phyloP scores from a whole-genome alignment of 2,113 vertebrate genomes.

The Dasyprocta punctata region DNA sequence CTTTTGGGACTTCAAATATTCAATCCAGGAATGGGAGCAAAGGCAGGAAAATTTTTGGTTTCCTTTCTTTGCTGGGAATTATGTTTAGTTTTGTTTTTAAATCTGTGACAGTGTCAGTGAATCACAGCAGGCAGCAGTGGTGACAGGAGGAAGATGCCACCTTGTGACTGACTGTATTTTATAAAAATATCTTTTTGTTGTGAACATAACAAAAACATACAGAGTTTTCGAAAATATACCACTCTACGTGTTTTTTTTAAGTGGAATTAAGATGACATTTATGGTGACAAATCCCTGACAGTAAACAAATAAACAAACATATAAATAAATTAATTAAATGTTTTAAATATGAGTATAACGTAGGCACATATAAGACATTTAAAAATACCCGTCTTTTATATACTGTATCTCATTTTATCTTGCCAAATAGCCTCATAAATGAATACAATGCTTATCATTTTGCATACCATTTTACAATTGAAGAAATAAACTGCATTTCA shows the following conservation, averaged over 20 bases:
- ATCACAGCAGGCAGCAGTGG: not conserved
- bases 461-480: not conserved
- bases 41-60: not conserved
- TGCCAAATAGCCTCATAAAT: not conserved
- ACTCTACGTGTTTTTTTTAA: not conserved
- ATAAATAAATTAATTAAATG: not conserved
- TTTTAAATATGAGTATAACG: not conserved
- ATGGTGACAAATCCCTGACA: not conserved
- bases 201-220: not conserved
- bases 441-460: not conserved
- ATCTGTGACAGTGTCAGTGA: not conserved
- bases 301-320: not conserved
- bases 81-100: not conserved
- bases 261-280: not conserved
- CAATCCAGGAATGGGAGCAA: not conserved
- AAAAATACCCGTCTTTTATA: not conserved
- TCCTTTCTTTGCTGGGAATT: not conserved
- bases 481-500: not conserved
- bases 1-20: not conserved
- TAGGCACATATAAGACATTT: not conserved
- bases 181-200: not conserved
- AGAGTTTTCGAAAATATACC: not conserved
- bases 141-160: conserved; percentile 37
- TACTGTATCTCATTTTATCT: not conserved
- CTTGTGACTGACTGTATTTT: conserved; percentile 59